A percentile compares a stretch with the other conserved stretches of the same genome.
phyloP scores from a whole-genome alignment of 2,113 vertebrate genomes.

The Cisticola juncidis region DNA sequence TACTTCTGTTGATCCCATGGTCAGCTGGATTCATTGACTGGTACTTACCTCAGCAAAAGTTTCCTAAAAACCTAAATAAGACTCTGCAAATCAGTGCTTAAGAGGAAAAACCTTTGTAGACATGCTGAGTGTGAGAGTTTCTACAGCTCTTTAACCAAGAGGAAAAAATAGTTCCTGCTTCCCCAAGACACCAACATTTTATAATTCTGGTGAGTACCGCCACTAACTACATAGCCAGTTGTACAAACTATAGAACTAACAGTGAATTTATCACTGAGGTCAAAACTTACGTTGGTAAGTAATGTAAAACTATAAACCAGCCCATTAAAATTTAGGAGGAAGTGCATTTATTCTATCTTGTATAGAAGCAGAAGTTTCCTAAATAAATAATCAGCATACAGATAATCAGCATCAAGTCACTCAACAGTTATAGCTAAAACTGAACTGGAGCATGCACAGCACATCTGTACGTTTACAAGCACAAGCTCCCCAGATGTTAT shows the following conservation, averaged over 20 bases:
- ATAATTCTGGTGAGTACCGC: not conserved
- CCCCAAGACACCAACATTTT: not conserved
- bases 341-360: not conserved
- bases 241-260: not conserved
- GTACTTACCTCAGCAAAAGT: not conserved
- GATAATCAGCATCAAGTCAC: not conserved
- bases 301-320: not conserved
- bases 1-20: not conserved
- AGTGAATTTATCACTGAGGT: not conserved
- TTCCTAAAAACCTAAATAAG: not conserved
- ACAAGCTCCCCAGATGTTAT: slow-evolving; percentile 55
- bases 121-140: not conserved
- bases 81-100: not conserved
- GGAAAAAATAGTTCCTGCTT: not conserved
- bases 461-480: slow-evolving; percentile 37
- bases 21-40: not conserved
- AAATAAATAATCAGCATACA: not conserved
- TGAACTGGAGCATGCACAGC: not conserved
- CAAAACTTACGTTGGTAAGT: not conserved
- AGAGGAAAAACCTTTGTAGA: not conserved
- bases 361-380: not conserved
- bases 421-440: not conserved
- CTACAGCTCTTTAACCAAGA: not conserved
- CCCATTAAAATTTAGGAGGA: not conserved
- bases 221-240: not conserved